Conservation (phyloP, 2,797 vertebrate genomes). For the Mastacembelus armatus region DNA sequence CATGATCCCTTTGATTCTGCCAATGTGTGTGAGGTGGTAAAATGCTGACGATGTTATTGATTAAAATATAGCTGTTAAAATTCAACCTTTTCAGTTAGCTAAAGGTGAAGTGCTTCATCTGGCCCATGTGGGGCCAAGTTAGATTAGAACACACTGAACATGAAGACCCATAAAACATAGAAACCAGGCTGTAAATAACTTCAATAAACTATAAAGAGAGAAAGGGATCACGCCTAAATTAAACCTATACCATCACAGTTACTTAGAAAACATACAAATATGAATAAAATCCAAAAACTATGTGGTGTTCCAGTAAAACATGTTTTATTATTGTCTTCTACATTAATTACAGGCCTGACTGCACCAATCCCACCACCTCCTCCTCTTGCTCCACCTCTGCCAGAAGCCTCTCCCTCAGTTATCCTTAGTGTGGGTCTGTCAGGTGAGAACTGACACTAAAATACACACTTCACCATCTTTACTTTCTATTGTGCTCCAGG, state of each 20-base stretch:
- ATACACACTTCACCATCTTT: neutral
- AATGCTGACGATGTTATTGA: too few relatives aligned
- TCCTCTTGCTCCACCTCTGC: conserved; percentile 87
- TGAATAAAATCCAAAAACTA: neutral
- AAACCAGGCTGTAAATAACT: neutral
- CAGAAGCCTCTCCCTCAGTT: conserved; percentile 89
- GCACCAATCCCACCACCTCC: conserved; percentile 70
- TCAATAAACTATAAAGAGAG: neutral
- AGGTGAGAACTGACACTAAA: conserved; percentile 77
- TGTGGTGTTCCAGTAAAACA: conserved; percentile 18
- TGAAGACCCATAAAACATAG: neutral
- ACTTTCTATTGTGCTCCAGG: neutral
- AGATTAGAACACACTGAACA: neutral
- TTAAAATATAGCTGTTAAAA: too few relatives aligned
- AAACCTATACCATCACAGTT: too few relatives aligned
- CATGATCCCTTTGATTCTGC: too few relatives aligned
- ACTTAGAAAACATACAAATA: neutral
- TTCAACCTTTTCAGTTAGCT: too few relatives aligned
- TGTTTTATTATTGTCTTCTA: neutral
- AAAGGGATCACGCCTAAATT: too few relatives aligned
- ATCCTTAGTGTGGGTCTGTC: conserved; percentile 92
- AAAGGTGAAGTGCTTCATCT: too few relatives aligned
- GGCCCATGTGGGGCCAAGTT: neutral
- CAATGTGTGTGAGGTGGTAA: too few relatives aligned
- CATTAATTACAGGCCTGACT: conserved; percentile 52